A percentile compares a stretch with the other conserved stretches of the same genome.
phyloP scores from a whole-genome alignment of 2,888 invertebrate genomes.

The Amblyjoppa proteus region DNA sequence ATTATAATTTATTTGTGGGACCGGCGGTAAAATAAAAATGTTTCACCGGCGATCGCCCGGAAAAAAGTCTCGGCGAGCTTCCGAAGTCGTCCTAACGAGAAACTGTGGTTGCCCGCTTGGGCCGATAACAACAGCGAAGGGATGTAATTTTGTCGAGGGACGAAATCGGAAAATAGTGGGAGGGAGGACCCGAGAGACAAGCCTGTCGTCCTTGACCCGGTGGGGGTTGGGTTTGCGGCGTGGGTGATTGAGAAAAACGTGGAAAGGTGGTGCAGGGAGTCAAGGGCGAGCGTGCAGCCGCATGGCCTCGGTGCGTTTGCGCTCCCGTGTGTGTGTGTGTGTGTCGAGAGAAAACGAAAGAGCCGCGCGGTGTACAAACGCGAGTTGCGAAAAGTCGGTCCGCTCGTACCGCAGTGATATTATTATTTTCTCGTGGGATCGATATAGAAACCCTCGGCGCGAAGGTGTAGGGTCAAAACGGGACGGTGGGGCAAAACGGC shows the following conservation, averaged over 20 bases:
- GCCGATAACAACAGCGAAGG: background rate
- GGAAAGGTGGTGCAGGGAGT: slow-evolving; percentile 23
- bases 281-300: slow-evolving; percentile 60
- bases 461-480: background rate
- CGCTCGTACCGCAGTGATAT: slow-evolving; percentile 8
- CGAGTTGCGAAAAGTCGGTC: slow-evolving; percentile 22
- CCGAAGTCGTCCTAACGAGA: background rate
- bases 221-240: slow-evolving; percentile 35
- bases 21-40: background rate
- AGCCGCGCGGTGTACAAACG: slow-evolving; percentile 2
- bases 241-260: slow-evolving; percentile 9
- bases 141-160: slow-evolving; percentile 17
- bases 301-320: background rate
- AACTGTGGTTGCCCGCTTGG: background rate
- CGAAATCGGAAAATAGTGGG: slow-evolving; percentile 39
- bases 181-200: slow-evolving; percentile 31
- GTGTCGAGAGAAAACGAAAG: slow-evolving; percentile 26
- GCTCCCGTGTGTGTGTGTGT: background rate
- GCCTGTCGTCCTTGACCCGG: slow-evolving; percentile 77
- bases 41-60: background rate
- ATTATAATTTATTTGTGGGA: background rate
- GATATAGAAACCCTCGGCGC: slow-evolving; percentile 21
- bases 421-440: slow-evolving; percentile 28
- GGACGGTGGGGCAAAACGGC: too few species aligned
- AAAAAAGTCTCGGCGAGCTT: background rate